These are phyloP conservation scores for Porites cylindrica DNA, from an alignment of 92 coral and sea anemone species.

Conservation along the genomic window DNA sequence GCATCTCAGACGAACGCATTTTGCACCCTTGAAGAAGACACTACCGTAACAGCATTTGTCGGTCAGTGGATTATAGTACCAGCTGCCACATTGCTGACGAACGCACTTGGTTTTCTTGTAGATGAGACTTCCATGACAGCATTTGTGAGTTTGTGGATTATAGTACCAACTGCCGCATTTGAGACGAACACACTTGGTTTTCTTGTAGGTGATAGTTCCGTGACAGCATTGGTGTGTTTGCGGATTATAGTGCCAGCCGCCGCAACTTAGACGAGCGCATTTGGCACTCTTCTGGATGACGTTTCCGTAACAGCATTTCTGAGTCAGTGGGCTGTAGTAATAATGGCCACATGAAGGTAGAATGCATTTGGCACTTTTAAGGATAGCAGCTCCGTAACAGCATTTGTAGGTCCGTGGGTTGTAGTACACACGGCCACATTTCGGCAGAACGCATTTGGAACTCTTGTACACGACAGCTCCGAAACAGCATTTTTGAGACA, in stretches of 20 bases:
- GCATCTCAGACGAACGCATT: not conserved
- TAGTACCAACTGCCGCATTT: too few relatives aligned
- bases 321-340: not conserved
- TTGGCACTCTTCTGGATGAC: not conserved
- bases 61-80: not conserved
- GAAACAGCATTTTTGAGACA: conserved; percentile 12
- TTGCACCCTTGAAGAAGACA: too few relatives aligned
- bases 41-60: not conserved
- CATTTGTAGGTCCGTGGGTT: not conserved
- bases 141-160: too few relatives aligned
- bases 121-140: too few relatives aligned
- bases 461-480: not conserved
- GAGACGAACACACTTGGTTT: too few relatives aligned
- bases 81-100: not conserved
- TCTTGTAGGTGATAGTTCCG: not conserved
- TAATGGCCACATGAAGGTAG: not conserved
- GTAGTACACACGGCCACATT: not conserved
- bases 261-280: not conserved
- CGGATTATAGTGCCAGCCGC: not conserved
- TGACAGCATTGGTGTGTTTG: conserved; percentile 6
- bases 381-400: not conserved
- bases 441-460: not conserved
- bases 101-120: too few relatives aligned
- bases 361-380: not conserved
- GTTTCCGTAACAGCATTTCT: conserved; percentile 8